Base-by-base conservation (phyloP, 2,113 vertebrate species). In the Leiothrix lutea region DNA sequence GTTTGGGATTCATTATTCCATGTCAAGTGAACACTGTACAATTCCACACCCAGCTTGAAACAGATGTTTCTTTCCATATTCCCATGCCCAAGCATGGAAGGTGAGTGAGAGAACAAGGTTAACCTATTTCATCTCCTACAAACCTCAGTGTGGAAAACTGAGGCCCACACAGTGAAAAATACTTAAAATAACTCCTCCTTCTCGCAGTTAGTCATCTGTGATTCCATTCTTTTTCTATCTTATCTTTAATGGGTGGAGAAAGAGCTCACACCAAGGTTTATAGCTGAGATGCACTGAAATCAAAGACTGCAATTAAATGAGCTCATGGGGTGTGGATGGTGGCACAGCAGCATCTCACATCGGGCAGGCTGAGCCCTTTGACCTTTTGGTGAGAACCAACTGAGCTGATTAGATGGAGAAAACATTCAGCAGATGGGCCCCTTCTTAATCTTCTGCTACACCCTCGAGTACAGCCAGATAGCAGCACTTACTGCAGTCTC, bases 381-480 rank as follows among this genome's bases (percentile, higher is more conserved):
- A 57, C 73, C 83, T 81, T 54, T 20, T 33, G 65, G 72, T 71
- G 87, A 82, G 77, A 83, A 54, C 14, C 62, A 47, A 3, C 64
- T 18, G 5, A 53, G 70, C 84, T 90, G 73, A 51, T 84, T 40
- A 64, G 36, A 20, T 80, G 86, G 56, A 86, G 92, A 83, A 80
- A 88, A 94, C 60, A 74, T 44, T 26, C 88, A 88, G 11, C 92
- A 94, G 93, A 96, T 90, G 75, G 64, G 36, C 44, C 36, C 75
- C 75, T 66, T 54, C 84, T 48, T 95, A 78, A 66, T 90, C 84
- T 75, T 18, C 81, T 91, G 48, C 83, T 28, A 3, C 67, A 42
- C 69, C 47, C 67, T 45, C 50, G 25, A 53, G 36, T 8, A 6
- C 14, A 60, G 70, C 69, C 77, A 84, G 80, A 72, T 53, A 77